Conservation (phyloP, 2,888 invertebrate genomes). For the Oxycera nigricornis region DNA sequence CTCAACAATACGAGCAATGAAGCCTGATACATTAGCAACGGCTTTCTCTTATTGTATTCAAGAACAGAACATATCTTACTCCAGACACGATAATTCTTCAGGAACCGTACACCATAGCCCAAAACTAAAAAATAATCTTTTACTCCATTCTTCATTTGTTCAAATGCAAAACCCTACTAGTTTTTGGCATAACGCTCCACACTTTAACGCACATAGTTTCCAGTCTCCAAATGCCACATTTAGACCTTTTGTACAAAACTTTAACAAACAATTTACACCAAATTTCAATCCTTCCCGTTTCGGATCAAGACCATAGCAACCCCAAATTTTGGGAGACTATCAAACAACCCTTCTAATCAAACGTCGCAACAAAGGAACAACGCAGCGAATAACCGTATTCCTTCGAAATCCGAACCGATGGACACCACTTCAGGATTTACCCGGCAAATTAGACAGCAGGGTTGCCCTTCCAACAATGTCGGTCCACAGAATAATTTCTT, state of each 20-base stretch:
- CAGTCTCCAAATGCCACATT: conserved; percentile 14
- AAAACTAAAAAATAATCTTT: background rate
- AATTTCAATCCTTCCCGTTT: background rate
- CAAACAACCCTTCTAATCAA: background rate
- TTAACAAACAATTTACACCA: background rate
- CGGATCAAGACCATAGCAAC: background rate
- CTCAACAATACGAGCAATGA: conserved; percentile 48
- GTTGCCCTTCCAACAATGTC: background rate
- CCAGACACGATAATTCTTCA: background rate
- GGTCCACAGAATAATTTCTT: background rate
- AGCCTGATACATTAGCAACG: conserved; percentile 44
- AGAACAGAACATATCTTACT: conserved; percentile 46
- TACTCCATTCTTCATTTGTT: too few species aligned
- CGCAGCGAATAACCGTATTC: background rate
- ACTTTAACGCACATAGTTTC: background rate
- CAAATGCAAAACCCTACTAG: background rate
- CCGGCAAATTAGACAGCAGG: background rate
- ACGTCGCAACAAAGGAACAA: background rate
- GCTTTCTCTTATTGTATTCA: conserved; percentile 48
- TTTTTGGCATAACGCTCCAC: background rate
- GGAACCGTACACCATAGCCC: background rate
- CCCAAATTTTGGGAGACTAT: background rate
- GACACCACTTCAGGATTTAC: background rate
- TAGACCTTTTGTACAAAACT: background rate
- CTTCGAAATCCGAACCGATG: background rate